These are phyloP conservation scores for Drosophila biarmipes DNA, from an alignment of 1,140 invertebrate species.

Conservation along the genomic window DNA sequence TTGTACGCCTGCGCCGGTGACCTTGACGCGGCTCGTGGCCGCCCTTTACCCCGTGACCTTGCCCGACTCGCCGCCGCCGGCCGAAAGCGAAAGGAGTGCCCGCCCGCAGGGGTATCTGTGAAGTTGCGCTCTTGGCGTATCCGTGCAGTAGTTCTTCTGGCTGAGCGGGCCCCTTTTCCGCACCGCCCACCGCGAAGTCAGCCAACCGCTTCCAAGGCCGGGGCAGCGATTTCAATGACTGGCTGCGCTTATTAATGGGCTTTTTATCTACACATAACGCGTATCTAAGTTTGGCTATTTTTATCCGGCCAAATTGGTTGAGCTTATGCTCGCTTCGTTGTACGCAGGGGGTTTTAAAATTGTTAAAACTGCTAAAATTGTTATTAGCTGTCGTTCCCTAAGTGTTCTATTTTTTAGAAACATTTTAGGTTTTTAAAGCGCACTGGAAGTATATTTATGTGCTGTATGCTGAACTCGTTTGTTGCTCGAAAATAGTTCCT, in stretches of 20 bases:
- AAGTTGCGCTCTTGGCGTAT: not conserved
- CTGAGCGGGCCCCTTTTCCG: not conserved
- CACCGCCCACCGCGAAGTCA: slow-evolving; percentile 7
- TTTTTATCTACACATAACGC: slow-evolving; percentile 11
- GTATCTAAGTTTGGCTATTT: slow-evolving; percentile 7
- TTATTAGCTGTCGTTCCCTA: not conserved
- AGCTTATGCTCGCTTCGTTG: not conserved
- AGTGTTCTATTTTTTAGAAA: not conserved
- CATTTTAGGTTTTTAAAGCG: not conserved
- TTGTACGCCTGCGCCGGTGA: slow-evolving; percentile 31
- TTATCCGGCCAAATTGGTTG: not conserved
- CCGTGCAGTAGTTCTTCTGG: not conserved
- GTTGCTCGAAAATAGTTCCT: not conserved
- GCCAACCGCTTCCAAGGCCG: slow-evolving; percentile 35
- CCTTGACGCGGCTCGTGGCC: slow-evolving; percentile 28
- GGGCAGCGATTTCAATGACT: slow-evolving; percentile 25
- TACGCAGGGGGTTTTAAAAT: not conserved
- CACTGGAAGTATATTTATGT: too few relatives aligned
- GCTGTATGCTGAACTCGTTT: not conserved
- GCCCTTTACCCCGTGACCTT: slow-evolving; percentile 36
- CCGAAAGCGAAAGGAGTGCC: slow-evolving; percentile 7
- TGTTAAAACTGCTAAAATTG: not conserved
- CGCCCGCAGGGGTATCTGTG: not conserved
- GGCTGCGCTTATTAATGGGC: slow-evolving; percentile 29
- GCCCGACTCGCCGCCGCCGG: slow-evolving; percentile 16